A percentile compares a stretch with the other conserved stretches of the same genome.
Evolutionary conservation across 1,140 invertebrate genomes (phyloP).

Genomic region (Magallana angulata): DNA sequence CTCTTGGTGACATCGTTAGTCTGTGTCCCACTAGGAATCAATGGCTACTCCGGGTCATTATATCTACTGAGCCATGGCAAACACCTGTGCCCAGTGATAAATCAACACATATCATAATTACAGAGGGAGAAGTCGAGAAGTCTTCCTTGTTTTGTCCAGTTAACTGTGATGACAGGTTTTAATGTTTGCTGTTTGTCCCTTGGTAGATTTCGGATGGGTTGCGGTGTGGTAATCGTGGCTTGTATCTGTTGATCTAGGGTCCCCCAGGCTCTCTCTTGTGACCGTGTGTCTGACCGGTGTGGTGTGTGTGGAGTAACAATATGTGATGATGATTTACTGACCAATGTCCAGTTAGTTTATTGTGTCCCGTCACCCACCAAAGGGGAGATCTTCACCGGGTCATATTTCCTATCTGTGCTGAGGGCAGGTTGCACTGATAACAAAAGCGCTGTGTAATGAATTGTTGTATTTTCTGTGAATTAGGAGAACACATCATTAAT

Average conservation of each 20-base stretch:
- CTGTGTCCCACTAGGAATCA: neutral
- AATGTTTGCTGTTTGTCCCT: neutral
- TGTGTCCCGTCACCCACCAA: neutral
- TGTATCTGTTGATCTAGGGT: neutral
- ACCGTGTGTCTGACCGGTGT: neutral
- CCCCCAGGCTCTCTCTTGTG: neutral
- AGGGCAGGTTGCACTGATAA: no score
- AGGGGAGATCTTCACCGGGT: neutral
- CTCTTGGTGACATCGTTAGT: neutral
- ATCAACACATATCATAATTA: slow-evolving; percentile 7
- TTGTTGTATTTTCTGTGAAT: no score
- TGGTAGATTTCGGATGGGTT: neutral
- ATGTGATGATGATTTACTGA: slow-evolving; percentile 5
- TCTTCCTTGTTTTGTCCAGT: slow-evolving; percentile 11
- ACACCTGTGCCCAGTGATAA: neutral
- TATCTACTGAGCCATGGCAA: neutral
- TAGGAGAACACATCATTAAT: no score
- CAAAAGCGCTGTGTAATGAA: no score
- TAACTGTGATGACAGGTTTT: slow-evolving; percentile 4
- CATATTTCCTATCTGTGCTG: neutral
- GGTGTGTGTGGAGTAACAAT: neutral
- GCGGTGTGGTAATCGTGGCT: neutral
- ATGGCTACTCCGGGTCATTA: neutral
- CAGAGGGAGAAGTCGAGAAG: neutral
- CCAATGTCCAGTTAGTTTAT: slow-evolving; percentile 22